Evolutionary conservation across 2,113 vertebrate genomes (phyloP).

Genomic region (Morone saxatilis): DNA sequence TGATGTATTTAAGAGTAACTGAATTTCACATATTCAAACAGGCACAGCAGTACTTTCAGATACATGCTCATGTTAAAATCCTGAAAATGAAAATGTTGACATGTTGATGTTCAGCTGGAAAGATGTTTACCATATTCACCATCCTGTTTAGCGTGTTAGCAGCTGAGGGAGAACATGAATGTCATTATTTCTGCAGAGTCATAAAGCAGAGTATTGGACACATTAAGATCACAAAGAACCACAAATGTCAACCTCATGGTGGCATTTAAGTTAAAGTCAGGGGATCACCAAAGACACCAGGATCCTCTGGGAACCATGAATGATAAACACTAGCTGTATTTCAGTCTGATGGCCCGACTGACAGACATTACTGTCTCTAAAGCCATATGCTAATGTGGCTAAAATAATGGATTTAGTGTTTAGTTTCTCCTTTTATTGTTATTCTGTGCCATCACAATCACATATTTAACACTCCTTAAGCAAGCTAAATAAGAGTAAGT

Average conservation of each 20-base stretch:
- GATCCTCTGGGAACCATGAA: too few species aligned
- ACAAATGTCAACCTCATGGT: background rate
- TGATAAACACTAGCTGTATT: background rate
- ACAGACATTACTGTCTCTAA: background rate
- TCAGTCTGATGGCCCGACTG: background rate
- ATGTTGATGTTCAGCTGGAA: background rate
- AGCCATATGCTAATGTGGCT: background rate
- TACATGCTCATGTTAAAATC: background rate
- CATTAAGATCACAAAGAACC: background rate
- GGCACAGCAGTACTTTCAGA: background rate
- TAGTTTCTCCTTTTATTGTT: background rate
- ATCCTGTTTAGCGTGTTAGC: background rate
- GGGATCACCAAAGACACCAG: too few species aligned
- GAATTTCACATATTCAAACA: background rate
- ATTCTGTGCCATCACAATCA: background rate
- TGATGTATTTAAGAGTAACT: background rate
- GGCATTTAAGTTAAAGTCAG: background rate
- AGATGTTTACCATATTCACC: background rate
- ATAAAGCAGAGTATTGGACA: background rate
- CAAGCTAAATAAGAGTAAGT: background rate
- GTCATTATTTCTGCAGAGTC: background rate
- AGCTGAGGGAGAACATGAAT: background rate
- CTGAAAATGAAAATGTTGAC: background rate
- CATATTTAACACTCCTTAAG: background rate
- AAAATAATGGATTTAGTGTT: background rate